These are phyloP conservation scores for Pampusana beccarii DNA, from an alignment of 2,113 vertebrate genomes.

Conservation along the genomic window DNA sequence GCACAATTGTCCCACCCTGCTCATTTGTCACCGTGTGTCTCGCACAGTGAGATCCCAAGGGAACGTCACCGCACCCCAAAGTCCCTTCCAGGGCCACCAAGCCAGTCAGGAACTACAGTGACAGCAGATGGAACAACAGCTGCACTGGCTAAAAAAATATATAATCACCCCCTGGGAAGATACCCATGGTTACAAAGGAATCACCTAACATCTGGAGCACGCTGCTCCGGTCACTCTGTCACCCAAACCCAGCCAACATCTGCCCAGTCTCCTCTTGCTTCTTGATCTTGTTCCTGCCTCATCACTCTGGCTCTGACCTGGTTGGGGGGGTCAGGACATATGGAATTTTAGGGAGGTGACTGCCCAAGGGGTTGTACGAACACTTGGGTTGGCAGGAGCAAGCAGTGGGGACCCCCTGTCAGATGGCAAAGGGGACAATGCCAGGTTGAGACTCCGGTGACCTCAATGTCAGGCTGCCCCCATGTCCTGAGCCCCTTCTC, in stretches of 20 bases:
- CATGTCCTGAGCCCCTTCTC: neutral
- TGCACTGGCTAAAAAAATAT: neutral
- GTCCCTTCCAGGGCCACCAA: neutral
- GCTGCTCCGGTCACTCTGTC: neutral
- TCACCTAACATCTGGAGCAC: neutral
- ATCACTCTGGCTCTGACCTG: neutral
- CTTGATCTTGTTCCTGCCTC: neutral
- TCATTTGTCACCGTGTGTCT: rapidly evolving
- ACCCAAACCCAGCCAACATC: neutral
- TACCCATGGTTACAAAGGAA: neutral
- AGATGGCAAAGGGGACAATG: neutral
- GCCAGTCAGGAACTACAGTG: neutral
- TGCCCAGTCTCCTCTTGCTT: neutral
- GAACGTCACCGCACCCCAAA: neutral
- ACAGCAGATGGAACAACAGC: neutral
- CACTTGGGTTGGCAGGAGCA: neutral
- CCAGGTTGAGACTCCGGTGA: neutral
- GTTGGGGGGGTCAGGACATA: neutral
- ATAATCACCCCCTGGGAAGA: neutral
- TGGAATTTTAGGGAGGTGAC: rapidly evolving
- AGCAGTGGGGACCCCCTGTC: neutral
- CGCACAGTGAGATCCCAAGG: neutral
- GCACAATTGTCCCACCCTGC: neutral
- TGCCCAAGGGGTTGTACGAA: neutral
- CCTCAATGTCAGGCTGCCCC: neutral